These are phyloP conservation scores for Salpingus planirostris DNA, from an alignment of 2,888 invertebrate species.

Conservation along the genomic window DNA sequence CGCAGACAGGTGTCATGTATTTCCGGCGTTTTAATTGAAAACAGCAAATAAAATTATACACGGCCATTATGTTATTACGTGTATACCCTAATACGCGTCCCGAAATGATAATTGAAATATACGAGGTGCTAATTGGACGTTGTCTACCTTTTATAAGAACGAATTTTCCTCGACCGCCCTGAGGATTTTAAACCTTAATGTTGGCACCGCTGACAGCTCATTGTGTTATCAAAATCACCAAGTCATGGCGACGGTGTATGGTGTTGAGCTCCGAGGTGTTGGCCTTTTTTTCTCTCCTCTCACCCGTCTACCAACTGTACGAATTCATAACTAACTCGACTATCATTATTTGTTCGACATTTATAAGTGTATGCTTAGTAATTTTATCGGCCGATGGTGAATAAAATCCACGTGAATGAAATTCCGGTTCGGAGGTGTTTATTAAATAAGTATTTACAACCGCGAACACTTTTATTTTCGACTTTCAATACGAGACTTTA, in stretches of 20 bases:
- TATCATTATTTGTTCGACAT: too few relatives aligned
- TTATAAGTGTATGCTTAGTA: too few relatives aligned
- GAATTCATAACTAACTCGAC: too few relatives aligned
- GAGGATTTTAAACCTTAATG: conserved; percentile 25
- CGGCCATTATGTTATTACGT: conserved; percentile 34
- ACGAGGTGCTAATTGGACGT: conserved; percentile 36
- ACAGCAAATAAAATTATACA: conserved; percentile 35
- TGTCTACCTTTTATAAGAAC: conserved; percentile 31
- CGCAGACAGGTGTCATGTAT: conserved; percentile 35
- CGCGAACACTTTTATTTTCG: too few relatives aligned
- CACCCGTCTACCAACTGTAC: too few relatives aligned
- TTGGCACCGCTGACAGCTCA: conserved; percentile 27
- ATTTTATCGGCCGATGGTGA: too few relatives aligned
- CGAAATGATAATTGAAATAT: conserved; percentile 34
- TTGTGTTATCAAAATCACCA: conserved; percentile 27
- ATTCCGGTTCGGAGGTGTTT: background rate
- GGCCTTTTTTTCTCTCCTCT: too few relatives aligned
- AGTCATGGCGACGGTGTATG: conserved; percentile 26
- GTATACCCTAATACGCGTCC: conserved; percentile 31
- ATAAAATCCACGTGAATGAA: conserved; percentile 15
- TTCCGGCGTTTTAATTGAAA: conserved; percentile 33
- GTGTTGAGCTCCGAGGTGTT: too few relatives aligned
- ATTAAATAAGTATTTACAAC: too few relatives aligned
- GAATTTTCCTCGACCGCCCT: conserved; percentile 25
- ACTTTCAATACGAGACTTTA: too few relatives aligned